These are phyloP conservation scores for Saccopteryx leptura DNA, from an alignment of 2,113 vertebrate genomes.

Conservation along the genomic window DNA sequence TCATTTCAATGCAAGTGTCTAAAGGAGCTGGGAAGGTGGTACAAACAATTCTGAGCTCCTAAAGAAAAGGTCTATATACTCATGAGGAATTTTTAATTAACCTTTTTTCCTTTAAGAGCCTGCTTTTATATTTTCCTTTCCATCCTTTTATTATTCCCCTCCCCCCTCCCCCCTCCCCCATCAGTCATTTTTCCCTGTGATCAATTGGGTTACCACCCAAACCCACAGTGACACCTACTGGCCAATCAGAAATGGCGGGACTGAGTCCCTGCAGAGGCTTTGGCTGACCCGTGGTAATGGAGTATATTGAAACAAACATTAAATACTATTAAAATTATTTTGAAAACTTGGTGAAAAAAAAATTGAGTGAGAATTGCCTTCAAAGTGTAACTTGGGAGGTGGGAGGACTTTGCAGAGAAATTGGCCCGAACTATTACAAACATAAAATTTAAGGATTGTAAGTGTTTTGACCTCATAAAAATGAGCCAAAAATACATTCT, in stretches of 20 bases:
- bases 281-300: background rate
- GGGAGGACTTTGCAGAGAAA: background rate
- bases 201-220: conserved; percentile 68
- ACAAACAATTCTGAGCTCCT: conserved; percentile 24
- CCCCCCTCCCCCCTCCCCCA: background rate
- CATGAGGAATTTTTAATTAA: conserved; percentile 30
- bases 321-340: background rate
- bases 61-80: background rate
- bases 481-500: conserved; percentile 79
- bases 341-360: conserved; percentile 3
- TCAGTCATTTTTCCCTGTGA: conserved; percentile 30
- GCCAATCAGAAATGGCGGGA: background rate
- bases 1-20: background rate
- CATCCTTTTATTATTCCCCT: background rate
- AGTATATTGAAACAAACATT: background rate
- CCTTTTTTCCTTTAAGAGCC: conserved; percentile 44
- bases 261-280: background rate
- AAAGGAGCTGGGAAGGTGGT: background rate
- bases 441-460: conserved; percentile 77
- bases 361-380: background rate
- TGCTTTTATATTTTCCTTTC: conserved; percentile 45
- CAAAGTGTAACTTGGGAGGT: background rate
- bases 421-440: conserved; percentile 66
- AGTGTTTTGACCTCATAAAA: conserved; percentile 82
- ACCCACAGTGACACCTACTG: conserved; percentile 84